Base-by-base conservation (phyloP, 2,888 invertebrate species). In the Thera britannica region DNA sequence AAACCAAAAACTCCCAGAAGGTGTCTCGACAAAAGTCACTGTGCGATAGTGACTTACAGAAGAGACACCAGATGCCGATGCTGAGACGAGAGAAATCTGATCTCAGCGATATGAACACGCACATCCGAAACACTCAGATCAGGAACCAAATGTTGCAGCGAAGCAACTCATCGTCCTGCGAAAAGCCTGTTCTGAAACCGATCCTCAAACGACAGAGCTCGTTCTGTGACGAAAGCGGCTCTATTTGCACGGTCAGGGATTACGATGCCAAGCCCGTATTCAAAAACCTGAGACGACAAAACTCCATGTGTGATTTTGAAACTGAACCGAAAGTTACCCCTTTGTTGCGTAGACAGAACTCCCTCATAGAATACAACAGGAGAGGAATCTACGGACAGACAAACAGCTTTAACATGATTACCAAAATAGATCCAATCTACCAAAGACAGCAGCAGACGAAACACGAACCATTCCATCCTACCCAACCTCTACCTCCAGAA, bases 241-340 rank as follows among this genome's bases (percentile, higher is more conserved):
- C 90, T n/a, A 84, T 90, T 44, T 91, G 91, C 77, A 92, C 92
- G 62, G 86, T 93, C 60, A 86, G 91, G 83, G 93, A 93, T 78
- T 93, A 92, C 75, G 93, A 93, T 65, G 85, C 92, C 34, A 91
- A 91, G 79, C 90, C 93, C 1, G 87, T 91, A 7, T 79, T 87
- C 61, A 92, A 90, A 74, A 88, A 79, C 72, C 75, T 93, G 1
- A 83, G 92, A 76, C 80, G 94, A 74, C 94, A 94, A 65, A 94
- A 93, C 75, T 94, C 94, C 36, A 90, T 94, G 92, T 93, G 93
- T 69, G 94, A 94, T 81, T 93, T 94, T 70, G 94, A 94, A 86
- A 94, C 93, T 23, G 94, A 94, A 87, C 93, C 93, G n/a, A 94
- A 94, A 91, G 91, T 93, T 85, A 93, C 92, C 86, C 94, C 94